Percentiles rank a stretch among this genome's conserved stretches.
Evolutionary conservation across 2,888 invertebrate genomes (phyloP).

Genomic region (Agrotis exclamationis): DNA sequence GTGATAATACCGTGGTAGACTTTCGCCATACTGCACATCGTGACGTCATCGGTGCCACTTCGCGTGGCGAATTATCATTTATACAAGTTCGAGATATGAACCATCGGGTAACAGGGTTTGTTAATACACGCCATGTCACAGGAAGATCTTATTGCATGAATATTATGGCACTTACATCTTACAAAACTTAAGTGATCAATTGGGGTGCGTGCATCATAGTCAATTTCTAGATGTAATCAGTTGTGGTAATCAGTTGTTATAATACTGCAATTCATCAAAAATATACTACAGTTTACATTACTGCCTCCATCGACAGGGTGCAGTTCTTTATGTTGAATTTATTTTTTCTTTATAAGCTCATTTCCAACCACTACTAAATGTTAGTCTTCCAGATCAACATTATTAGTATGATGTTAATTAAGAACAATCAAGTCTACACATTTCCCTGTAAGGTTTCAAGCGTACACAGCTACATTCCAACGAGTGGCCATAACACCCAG

Average conservation of each 20-base stretch:
- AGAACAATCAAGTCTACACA: conserved; percentile 14
- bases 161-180: neutral
- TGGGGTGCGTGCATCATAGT: neutral
- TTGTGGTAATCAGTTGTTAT: neutral
- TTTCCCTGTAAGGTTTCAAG: conserved; percentile 34
- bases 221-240: neutral
- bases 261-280: neutral
- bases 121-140: conserved; percentile 12
- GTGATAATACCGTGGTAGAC: conserved; percentile 6
- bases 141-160: neutral
- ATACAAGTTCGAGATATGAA: conserved; percentile 38
- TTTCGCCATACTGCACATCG: conserved; percentile 21
- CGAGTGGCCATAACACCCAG: conserved; percentile 33
- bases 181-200: neutral
- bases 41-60: conserved; percentile 37
- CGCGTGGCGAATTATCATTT: conserved; percentile 42
- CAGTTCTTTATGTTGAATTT: too few species aligned
- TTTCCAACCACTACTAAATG: neutral
- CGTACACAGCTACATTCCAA: conserved; percentile 34
- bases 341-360: neutral
- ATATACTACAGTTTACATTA: neutral
- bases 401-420: conserved; percentile 4
- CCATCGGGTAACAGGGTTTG: conserved; percentile 6
- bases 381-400: neutral
- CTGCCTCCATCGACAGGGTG: neutral